Evolutionary conservation across 2,797 vertebrate species (phyloP).

Genomic region (Simalia tracyae): DNA sequence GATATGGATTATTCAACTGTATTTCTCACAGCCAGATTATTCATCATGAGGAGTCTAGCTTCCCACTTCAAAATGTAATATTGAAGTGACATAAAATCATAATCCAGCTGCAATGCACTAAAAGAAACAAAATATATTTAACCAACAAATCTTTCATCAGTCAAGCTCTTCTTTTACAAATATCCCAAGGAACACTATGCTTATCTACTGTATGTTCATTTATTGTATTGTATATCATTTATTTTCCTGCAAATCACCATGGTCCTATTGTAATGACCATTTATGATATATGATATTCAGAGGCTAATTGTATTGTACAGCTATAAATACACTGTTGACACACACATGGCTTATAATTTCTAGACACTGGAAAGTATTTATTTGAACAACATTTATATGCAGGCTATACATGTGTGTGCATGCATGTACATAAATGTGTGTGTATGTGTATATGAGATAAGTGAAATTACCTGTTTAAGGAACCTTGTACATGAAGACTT

Average conservation of each 20-base stretch:
- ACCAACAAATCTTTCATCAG: constrained; percentile 1
- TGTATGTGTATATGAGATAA: not conserved
- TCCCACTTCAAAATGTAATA: constrained; percentile 31
- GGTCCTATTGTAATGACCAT: not conserved
- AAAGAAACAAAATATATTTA: not conserved
- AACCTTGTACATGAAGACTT: not conserved
- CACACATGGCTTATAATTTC: not conserved
- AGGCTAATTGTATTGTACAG: not conserved
- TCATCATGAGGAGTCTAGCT: not conserved
- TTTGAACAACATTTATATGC: not conserved
- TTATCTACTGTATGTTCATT: not conserved
- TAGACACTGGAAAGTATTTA: not conserved
- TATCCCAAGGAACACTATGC: constrained; percentile 12
- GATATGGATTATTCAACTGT: constrained; percentile 56
- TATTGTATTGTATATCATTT: not conserved
- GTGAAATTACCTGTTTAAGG: not conserved
- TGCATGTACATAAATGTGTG: not conserved
- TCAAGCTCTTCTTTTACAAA: not conserved
- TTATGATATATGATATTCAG: not conserved
- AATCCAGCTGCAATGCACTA: constrained; percentile 11
- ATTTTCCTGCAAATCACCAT: not conserved
- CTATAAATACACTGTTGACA: not conserved
- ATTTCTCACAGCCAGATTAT: constrained; percentile 36
- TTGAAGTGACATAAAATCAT: not conserved
- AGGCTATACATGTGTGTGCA: not conserved